phyloP scores from a whole-genome alignment of 2,888 invertebrate genomes.

The Chalcosyrphus nemorum region DNA sequence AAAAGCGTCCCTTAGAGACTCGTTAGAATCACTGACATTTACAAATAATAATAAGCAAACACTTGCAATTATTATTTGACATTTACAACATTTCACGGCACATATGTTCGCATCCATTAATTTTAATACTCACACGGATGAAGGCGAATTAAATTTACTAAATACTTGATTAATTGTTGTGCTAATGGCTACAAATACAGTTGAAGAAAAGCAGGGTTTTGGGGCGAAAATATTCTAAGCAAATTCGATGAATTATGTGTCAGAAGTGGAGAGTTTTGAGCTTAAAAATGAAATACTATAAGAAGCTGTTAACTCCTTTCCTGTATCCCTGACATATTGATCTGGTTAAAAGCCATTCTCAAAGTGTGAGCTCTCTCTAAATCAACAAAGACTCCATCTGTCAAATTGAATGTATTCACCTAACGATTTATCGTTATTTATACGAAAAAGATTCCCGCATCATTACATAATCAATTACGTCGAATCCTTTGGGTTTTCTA shows the following conservation, averaged over 20 bases:
- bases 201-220: too few species aligned
- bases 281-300: too few species aligned
- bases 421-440: background rate
- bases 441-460: background rate
- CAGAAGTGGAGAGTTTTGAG: too few species aligned
- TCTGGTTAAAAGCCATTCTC: too few species aligned
- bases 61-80: constrained; percentile 24
- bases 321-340: too few species aligned
- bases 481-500: constrained; percentile 26
- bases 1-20: constrained; percentile 39
- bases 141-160: background rate
- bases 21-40: constrained; percentile 56
- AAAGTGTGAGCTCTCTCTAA: too few species aligned
- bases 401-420: background rate
- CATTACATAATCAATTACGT: constrained; percentile 44
- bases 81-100: constrained; percentile 39
- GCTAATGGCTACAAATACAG: too few species aligned
- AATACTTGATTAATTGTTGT: too few species aligned
- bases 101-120: constrained; percentile 21
- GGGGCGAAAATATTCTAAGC: too few species aligned
- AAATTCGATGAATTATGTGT: too few species aligned
- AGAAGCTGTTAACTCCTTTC: too few species aligned
- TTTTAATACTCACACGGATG: background rate
- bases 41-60: background rate
- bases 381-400: too few species aligned